A percentile compares a stretch with the other conserved stretches of the same genome.
Conservation (phyloP, 2,888 invertebrate genomes). For the Oscheius sp. region DNA sequence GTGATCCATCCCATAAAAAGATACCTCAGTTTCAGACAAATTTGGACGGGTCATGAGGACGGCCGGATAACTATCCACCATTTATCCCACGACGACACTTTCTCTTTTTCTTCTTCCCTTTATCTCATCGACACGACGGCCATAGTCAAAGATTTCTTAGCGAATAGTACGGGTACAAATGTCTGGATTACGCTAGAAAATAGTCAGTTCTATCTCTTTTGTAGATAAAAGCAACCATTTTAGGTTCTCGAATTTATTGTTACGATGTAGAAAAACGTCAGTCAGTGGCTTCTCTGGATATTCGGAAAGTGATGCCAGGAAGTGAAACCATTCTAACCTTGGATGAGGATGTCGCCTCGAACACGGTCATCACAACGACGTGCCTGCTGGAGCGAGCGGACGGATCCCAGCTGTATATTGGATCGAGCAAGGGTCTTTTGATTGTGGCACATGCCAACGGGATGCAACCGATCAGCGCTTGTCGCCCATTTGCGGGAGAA, state of each 20-base stretch:
- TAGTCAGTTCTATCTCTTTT: slow-evolving; percentile 29
- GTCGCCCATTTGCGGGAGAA: slow-evolving; percentile 53
- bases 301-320: slow-evolving; percentile 74
- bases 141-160: slow-evolving; percentile 41
- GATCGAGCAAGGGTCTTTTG: slow-evolving; percentile 93
- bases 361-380: slow-evolving; percentile 81
- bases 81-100: slow-evolving; percentile 80
- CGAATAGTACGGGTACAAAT: slow-evolving; percentile 42
- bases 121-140: slow-evolving; percentile 78
- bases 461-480: slow-evolving; percentile 61
- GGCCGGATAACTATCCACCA: slow-evolving; percentile 85
- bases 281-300: slow-evolving; percentile 47
- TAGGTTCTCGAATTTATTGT: slow-evolving; percentile 48
- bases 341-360: slow-evolving; percentile 83
- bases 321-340: slow-evolving; percentile 91
- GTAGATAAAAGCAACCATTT: background rate
- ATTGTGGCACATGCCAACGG: slow-evolving; percentile 84
- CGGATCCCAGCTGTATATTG: slow-evolving; percentile 81
- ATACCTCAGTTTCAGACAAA: slow-evolving; percentile 52
- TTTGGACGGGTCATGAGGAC: slow-evolving; percentile 88
- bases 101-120: slow-evolving; percentile 77
- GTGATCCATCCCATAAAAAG: background rate
- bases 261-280: slow-evolving; percentile 55
- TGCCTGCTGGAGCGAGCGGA: slow-evolving; percentile 76
- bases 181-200: slow-evolving; percentile 54